Percentiles rank a stretch among this genome's conserved stretches.
Conservation (phyloP, 37 sponge, comb jelly and placozoan genomes). For the Beroe ovata region DNA sequence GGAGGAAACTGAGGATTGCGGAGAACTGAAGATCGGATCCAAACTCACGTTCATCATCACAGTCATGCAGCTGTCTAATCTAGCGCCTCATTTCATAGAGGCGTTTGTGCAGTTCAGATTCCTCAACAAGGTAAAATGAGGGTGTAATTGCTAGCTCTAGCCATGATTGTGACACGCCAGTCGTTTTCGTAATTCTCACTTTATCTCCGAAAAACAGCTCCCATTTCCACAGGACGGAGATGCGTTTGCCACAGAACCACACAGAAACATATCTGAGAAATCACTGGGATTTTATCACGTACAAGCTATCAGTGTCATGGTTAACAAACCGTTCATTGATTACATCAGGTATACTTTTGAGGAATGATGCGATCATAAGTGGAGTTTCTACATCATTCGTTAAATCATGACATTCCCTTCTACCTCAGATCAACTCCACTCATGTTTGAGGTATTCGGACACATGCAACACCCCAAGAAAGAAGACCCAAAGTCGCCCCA, state of each 20-base stretch:
- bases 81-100: conserved; percentile 12
- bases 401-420: too few relatives aligned
- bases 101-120: conserved; percentile 61
- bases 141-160: too few relatives aligned
- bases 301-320: conserved; percentile 50
- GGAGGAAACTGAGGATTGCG: neutral
- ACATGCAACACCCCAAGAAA: conserved; percentile 75
- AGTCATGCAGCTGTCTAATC: conserved; percentile 30
- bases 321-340: conserved; percentile 57
- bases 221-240: conserved; percentile 22
- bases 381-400: too few relatives aligned
- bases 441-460: conserved; percentile 86
- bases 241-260: conserved; percentile 58
- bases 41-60: conserved; percentile 57
- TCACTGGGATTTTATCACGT: conserved; percentile 61
- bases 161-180: too few relatives aligned
- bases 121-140: conserved; percentile 21
- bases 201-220: too few relatives aligned
- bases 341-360: conserved; percentile 65
- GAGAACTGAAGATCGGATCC: conserved; percentile 17
- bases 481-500: neutral
- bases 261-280: conserved; percentile 53
- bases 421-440: conserved; percentile 78
- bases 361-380: too few relatives aligned
- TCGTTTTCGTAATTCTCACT: too few relatives aligned